Conservation (phyloP, 2,113 vertebrate genomes). For the Odocoileus virginianus region DNA sequence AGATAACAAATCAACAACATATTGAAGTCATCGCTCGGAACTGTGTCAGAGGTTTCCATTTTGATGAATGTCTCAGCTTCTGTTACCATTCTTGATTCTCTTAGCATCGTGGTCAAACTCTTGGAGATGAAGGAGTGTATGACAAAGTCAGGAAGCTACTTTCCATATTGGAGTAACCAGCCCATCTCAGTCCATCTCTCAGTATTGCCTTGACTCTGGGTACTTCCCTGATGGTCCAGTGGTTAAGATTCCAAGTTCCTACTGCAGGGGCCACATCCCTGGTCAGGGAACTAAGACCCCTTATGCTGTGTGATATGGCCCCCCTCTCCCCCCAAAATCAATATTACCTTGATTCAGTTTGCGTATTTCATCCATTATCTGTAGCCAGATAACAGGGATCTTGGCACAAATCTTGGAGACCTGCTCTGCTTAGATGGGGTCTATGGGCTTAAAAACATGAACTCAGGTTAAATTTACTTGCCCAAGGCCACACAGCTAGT, state of each 20-base stretch:
- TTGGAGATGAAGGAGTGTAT: background rate
- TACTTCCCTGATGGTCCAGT: background rate
- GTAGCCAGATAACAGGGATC: background rate
- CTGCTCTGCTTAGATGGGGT: background rate
- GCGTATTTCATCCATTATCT: background rate
- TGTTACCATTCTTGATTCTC: background rate
- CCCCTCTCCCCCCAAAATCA: background rate
- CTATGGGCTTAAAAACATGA: background rate
- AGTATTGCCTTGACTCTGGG: background rate
- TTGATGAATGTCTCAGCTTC: background rate
- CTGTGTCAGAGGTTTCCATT: background rate
- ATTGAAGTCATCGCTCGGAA: background rate
- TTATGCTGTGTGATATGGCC: background rate
- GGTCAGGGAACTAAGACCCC: background rate
- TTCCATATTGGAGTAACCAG: background rate
- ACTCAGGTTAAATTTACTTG: background rate
- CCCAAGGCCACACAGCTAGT: background rate
- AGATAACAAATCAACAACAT: background rate
- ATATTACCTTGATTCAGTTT: background rate
- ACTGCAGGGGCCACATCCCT: background rate
- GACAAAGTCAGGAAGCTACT: background rate
- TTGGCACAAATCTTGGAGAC: background rate
- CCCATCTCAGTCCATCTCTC: background rate
- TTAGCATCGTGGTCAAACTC: background rate
- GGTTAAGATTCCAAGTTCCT: background rate